Base-by-base conservation (phyloP, 2,797 vertebrate genomes). In the Melanotaenia parkinsoni region DNA sequence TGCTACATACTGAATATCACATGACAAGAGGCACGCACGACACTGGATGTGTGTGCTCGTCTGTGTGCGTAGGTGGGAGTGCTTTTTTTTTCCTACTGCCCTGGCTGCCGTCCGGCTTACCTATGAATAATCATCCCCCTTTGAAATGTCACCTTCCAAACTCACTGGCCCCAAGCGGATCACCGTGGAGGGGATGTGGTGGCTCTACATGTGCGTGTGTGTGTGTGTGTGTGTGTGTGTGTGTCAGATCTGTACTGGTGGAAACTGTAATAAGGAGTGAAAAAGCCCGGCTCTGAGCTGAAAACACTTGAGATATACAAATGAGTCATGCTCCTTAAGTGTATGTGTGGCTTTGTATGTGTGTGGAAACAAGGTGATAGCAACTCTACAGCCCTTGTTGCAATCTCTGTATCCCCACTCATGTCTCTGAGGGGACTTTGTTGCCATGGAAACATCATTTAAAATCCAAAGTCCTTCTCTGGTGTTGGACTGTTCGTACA, bases 101-200 rank as follows among this genome's bases (percentile, higher is more conserved):
- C 67, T 84, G 63, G 78, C 79, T 56, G 50, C 67, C 1, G 69
- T 78, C 76, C 30, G 32, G 74, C 67, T 79, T 78, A 79, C 79
- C 69, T 75, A 77, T 93, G 86, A 92, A 92, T 93, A 92, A 90
- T 91, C 74, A 90, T 88, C 77, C 56, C 47, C 47, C 33, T 84
- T 87, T 83, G 71, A 93, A 93, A 93, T 92, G 92, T 93, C 91
- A 93, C 77, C 88, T 80, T 88, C 77, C 82, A 89, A 92, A 93
- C 91, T 80, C 86, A 32, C 60, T 90, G 85, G 83, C 91, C 92
- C 74, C 64, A n/a, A 65, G 72, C 38, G 1, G 53, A 72, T 77
- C 63, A 58, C 63, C 16, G 38, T 70, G 37, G 43, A 60, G 26
- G 62, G 70, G 43, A 28, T 61, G 20, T 68, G 58, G 20, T 67